Conservation (phyloP, 1,140 invertebrate species). For the Drosophila eugracilis region DNA sequence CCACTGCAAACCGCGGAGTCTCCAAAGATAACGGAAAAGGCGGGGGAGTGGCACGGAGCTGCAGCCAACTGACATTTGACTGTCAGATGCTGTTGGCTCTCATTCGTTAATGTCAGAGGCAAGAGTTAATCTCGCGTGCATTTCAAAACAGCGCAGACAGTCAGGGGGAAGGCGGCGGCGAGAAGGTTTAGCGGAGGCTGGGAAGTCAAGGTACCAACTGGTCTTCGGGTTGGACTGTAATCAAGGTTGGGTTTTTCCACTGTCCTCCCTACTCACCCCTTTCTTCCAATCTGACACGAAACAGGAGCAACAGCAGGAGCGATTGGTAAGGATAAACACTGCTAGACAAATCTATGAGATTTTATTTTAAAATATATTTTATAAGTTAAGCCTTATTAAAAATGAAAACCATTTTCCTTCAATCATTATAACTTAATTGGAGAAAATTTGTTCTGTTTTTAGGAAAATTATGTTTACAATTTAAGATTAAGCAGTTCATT, state of each 20-base stretch:
- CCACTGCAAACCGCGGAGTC: not conserved
- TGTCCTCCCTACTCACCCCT: not conserved
- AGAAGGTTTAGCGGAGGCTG: not conserved
- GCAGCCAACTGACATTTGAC: slow-evolving; percentile 82
- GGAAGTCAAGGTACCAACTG: slow-evolving; percentile 66
- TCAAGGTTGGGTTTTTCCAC: slow-evolving; percentile 59
- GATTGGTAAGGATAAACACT: slow-evolving; percentile 22
- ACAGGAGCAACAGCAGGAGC: slow-evolving; percentile 40
- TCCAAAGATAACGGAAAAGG: not conserved
- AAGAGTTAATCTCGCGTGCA: slow-evolving; percentile 83
- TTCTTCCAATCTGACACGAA: slow-evolving; percentile 24
- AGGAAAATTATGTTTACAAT: not conserved
- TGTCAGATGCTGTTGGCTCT: slow-evolving; percentile 82
- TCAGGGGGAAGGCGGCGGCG: not conserved
- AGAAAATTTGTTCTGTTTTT: not conserved
- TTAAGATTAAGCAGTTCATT: no score
- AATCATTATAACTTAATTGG: no score
- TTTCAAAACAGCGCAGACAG: slow-evolving; percentile 70
- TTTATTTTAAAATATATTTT: no score
- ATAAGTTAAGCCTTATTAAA: no score
- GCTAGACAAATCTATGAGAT: no score
- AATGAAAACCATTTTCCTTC: not conserved
- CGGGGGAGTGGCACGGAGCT: slow-evolving; percentile 31
- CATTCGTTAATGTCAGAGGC: slow-evolving; percentile 80
- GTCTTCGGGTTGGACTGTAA: slow-evolving; percentile 63